Base-by-base conservation (phyloP, 2,797 vertebrate species). In the Geotrypetes seraphini region DNA sequence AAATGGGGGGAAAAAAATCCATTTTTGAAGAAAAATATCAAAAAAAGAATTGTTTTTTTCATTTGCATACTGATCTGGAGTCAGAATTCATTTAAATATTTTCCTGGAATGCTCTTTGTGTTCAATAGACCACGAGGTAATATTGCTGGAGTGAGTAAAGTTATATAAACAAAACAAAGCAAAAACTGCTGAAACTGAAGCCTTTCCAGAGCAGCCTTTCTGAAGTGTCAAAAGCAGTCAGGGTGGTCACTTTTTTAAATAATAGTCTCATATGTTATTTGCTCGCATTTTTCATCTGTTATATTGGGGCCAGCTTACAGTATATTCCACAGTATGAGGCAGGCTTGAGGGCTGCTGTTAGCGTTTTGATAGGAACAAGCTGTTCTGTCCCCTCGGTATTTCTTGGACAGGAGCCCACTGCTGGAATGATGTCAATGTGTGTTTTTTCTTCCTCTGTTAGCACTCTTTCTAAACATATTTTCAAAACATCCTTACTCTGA, bases 351-450 rank as follows among this genome's bases (percentile, higher is more conserved):
- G 13, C 18, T 33, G 28, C 12, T 61, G 22, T 58, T 48, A 23
- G 27, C 39, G 30, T 42, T 37, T 58, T 63, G 48, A 65, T 55
- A 60, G 44, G 50, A 69, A 73, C 60, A 66, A 61, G 46, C 53
- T 66, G 52, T 37, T 30, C n/a, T n/a, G 26, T 53, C 60, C 41
- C 58, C 42, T 34, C 39, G 20, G 44, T 47, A 56, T 63, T 24
- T 25, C 23, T 30, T 57, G 48, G 50, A 31, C 31, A 37, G 40
- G 25, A 40, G 37, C 43, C 58, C 46, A 47, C 42, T 8, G 1
- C 35, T 57, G 44, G 49, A 68, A 45, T 67, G 63, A 70, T 65
- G 58, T 65, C 64, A 67, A 49, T 35, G 33, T 46, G 50, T 69
- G 63, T 60, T 33, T 57, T 50, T 31, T 54, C 47, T 23, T 38